Conservation (phyloP, 2,113 vertebrate genomes). For the rat (Rattus norvegicus) region DNA sequence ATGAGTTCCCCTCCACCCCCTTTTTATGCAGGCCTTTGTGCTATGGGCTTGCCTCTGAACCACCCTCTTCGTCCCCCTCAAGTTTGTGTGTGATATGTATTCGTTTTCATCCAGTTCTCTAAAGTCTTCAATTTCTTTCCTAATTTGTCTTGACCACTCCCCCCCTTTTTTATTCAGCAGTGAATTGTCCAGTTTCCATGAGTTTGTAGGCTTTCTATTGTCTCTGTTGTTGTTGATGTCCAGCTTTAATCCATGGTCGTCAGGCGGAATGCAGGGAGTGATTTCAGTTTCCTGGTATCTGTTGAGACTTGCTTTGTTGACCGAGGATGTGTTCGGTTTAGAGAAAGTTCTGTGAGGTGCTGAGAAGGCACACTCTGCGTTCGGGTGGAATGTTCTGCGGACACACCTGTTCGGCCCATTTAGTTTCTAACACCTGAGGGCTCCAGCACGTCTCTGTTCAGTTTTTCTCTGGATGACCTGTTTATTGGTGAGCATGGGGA, state of each 20-base stretch:
- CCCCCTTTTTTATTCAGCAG: background rate
- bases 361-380: background rate
- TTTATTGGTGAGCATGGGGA: background rate
- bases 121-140: background rate
- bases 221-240: background rate
- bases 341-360: background rate
- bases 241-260: background rate
- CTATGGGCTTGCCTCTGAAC: background rate
- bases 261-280: background rate
- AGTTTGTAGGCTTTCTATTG: background rate
- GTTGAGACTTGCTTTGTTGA: background rate
- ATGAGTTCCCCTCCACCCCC: too few relatives aligned
- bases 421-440: background rate
- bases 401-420: background rate
- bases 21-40: background rate
- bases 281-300: background rate
- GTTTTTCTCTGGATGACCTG: background rate
- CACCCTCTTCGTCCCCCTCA: background rate
- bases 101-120: background rate
- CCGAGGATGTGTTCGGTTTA: background rate
- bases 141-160: background rate
- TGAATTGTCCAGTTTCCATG: background rate
- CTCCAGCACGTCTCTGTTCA: background rate
- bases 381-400: background rate
- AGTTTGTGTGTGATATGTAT: background rate